Base-by-base conservation (phyloP, 2,113 vertebrate species). In the Chionodraco myersi region DNA sequence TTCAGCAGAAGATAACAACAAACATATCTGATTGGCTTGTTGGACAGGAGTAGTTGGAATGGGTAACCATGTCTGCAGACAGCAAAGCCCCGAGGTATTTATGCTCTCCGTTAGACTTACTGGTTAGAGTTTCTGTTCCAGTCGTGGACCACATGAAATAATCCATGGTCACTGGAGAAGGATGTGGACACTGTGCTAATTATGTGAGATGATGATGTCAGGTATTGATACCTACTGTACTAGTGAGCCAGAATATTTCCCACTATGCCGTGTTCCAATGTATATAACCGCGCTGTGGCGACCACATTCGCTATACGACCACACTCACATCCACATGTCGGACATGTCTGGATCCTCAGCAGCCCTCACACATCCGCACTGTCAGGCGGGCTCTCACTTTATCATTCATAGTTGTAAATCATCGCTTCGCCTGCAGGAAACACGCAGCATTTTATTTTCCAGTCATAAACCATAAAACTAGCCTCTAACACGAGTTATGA, bases 381-480 rank as follows among this genome's bases (percentile, higher is more conserved):
- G 90, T 93, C 90, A 89, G 86, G 49, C 82, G 73, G 85, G 75
- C 80, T 77, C 90, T 91, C 88, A 77, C 89, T 94, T 93, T 92
- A 94, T 94, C 92, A 93, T 84, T 82, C 85, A 58, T 53, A 76
- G 83, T 75, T 90, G 89, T 94, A 94, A 94, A 94, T 94, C 92
- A 91, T 83, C 47, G 72, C 87, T 85, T 83, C 44, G 91, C 82
- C 89, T 87, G 89, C 88, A 92, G 91, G 91, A 94, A 94, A 92
- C 89, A 63, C 77, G 66, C 80, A 79, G 91, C 87, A 83, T 94
- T 94, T 93, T 92, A 93, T 93, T 94, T 94, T 94, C 92, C 91
- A 94, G 91, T 89, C 92, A 89, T 92, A 93, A 93, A 94, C 85
- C 92, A 91, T 94, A 92, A 92, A 94, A 94, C 89, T 86, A 86